phyloP scores from a whole-genome alignment of 2,888 invertebrate species.

The Liopterus haemorrhoidalis region DNA sequence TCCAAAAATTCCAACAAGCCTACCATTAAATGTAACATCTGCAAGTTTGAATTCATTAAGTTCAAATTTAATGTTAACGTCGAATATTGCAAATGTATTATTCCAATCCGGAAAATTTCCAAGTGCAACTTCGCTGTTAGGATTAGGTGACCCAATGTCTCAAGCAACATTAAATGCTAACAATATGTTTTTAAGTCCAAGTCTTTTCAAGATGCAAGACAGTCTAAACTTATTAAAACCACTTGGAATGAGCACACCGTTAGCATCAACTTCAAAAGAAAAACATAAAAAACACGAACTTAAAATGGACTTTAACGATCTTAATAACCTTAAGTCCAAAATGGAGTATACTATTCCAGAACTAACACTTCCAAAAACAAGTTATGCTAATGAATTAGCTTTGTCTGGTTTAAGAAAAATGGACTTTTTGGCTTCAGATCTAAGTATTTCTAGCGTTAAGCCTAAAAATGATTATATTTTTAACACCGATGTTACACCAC shows the following conservation, averaged over 20 bases:
- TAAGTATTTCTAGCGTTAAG: conserved; percentile 46
- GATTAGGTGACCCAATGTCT: conserved; percentile 70
- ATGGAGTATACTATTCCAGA: conserved; percentile 46
- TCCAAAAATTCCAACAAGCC: conserved; percentile 40
- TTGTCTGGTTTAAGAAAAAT: conserved; percentile 52
- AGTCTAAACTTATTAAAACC: conserved; percentile 52
- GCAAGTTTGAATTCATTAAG: conserved; percentile 47
- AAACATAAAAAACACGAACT: conserved; percentile 34
- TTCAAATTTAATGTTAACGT: conserved; percentile 58
- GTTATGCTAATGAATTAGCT: conserved; percentile 45
- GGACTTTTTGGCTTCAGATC: conserved; percentile 44
- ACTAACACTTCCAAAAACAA: conserved; percentile 41
- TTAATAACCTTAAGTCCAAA: conserved; percentile 49
- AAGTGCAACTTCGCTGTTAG: conserved; percentile 54
- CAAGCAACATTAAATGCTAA: conserved; percentile 69
- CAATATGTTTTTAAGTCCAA: conserved; percentile 72
- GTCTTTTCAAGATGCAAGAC: conserved; percentile 67
- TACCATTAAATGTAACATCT: conserved; percentile 16
- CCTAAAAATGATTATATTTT: conserved; percentile 25
- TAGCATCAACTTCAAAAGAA: conserved; percentile 37
- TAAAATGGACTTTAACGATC: conserved; percentile 51
- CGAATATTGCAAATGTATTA: conserved; percentile 61
- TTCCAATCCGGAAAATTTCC: conserved; percentile 63
- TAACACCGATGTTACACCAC: conserved; percentile 44
- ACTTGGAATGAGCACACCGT: conserved; percentile 53